Percentiles rank a stretch among this genome's conserved stretches.
phyloP scores from a whole-genome alignment of 2,797 vertebrate species.

The Remorina albescens region DNA sequence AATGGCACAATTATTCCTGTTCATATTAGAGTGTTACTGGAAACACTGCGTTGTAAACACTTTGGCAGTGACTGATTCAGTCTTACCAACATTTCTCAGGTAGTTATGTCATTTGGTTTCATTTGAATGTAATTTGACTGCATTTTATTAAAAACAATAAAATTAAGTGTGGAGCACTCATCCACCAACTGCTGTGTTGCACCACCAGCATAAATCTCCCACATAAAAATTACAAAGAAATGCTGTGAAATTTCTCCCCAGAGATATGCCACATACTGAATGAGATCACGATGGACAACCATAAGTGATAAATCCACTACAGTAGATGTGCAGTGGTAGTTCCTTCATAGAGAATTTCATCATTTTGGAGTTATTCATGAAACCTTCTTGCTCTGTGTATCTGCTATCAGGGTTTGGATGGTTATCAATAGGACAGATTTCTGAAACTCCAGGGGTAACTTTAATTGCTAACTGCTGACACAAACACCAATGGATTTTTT shows the following conservation, averaged over 20 bases:
- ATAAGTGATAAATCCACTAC: conserved; percentile 49
- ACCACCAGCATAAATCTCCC: conserved; percentile 41
- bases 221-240: conserved; percentile 61
- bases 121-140: conserved; percentile 50
- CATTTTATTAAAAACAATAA: conserved; percentile 67
- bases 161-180: conserved; percentile 48
- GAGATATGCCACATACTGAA: conserved; percentile 18
- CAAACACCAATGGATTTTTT: conserved; percentile 28
- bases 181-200: conserved; percentile 31
- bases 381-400: background rate
- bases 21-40: conserved; percentile 36
- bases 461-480: conserved; percentile 50
- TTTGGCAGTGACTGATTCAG: conserved; percentile 24
- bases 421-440: conserved; percentile 35
- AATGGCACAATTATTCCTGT: conserved; percentile 11
- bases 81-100: conserved; percentile 47
- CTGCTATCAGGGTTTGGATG: conserved; percentile 15
- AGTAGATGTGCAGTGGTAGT: background rate
- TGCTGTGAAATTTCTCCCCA: conserved; percentile 49
- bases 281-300: background rate
- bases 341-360: background rate
- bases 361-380: conserved; percentile 18
- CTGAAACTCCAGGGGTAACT: conserved; percentile 24
- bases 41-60: conserved; percentile 49
- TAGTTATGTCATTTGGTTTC: conserved; percentile 56